phyloP scores from a whole-genome alignment of 2,888 invertebrate genomes.

The Panzeria rudis region DNA sequence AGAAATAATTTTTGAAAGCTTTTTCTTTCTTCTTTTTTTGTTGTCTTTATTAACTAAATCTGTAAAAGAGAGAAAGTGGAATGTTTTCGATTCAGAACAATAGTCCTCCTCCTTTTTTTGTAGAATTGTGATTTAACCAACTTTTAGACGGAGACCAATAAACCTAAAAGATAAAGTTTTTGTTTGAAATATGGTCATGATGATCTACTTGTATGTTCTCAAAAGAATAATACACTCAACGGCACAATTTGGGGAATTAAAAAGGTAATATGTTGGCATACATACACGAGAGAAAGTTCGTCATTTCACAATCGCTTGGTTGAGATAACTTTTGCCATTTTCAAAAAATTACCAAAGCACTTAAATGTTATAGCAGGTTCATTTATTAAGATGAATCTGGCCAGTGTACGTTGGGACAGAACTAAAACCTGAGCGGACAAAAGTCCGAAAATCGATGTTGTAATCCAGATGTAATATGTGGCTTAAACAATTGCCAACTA shows the following conservation, averaged over 20 bases:
- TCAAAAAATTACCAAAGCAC: no score
- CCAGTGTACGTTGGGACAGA: no score
- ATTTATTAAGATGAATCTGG: no score
- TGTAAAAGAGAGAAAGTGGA: background rate
- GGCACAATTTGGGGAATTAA: background rate
- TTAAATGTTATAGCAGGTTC: no score
- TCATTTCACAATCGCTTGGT: no score
- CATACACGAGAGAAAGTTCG: background rate
- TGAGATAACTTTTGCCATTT: no score
- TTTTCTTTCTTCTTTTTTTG: background rate
- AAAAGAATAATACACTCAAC: background rate
- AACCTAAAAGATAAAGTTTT: conserved; percentile 1
- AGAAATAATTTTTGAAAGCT: background rate
- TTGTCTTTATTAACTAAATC: background rate
- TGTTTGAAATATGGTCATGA: background rate
- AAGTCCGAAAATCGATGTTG: no score
- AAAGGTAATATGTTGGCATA: background rate
- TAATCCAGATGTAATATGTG: no score
- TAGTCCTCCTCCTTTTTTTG: background rate
- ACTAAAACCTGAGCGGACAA: no score
- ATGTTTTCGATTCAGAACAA: background rate
- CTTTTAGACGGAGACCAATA: conserved; percentile 1
- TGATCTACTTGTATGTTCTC: background rate
- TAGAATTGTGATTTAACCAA: background rate
- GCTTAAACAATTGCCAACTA: no score